Evolutionary conservation across 2,888 invertebrate genomes (phyloP).

Genomic region (Holacanthella duospinosa): DNA sequence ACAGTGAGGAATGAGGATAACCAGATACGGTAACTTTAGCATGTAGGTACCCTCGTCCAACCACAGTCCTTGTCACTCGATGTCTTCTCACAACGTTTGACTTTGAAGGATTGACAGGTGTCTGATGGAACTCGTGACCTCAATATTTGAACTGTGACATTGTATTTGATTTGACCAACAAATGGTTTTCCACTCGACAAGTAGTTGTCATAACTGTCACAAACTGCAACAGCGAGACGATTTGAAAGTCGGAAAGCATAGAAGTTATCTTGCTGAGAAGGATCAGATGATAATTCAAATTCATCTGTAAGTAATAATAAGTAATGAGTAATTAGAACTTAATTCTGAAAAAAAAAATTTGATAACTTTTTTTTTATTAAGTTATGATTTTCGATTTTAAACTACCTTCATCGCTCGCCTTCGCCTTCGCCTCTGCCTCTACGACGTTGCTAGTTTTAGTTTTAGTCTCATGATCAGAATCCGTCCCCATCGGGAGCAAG

Average conservation of each 20-base stretch:
- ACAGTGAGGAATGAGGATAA: too few relatives aligned
- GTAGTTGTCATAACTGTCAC: background rate
- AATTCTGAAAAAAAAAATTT: too few relatives aligned
- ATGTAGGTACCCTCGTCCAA: background rate
- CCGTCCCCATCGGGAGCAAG: too few relatives aligned
- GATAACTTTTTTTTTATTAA: too few relatives aligned
- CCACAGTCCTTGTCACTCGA: background rate
- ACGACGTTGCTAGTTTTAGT: too few relatives aligned
- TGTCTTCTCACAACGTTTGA: background rate
- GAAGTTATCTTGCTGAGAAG: background rate
- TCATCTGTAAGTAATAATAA: too few relatives aligned
- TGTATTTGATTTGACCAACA: background rate
- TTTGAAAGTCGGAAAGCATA: background rate
- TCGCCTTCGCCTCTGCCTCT: too few relatives aligned
- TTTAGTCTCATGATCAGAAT: too few relatives aligned
- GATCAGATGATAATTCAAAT: background rate
- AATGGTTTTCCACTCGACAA: background rate
- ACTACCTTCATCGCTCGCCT: too few relatives aligned
- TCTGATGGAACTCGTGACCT: background rate
- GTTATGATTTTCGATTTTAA: too few relatives aligned
- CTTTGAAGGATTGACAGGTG: background rate
- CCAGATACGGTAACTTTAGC: too few relatives aligned
- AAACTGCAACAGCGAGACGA: background rate
- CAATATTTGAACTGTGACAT: background rate
- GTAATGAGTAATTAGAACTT: too few relatives aligned